These are phyloP conservation scores for Drosophila melanosoma DNA, from an alignment of 2,888 invertebrate genomes.

Conservation along the genomic window DNA sequence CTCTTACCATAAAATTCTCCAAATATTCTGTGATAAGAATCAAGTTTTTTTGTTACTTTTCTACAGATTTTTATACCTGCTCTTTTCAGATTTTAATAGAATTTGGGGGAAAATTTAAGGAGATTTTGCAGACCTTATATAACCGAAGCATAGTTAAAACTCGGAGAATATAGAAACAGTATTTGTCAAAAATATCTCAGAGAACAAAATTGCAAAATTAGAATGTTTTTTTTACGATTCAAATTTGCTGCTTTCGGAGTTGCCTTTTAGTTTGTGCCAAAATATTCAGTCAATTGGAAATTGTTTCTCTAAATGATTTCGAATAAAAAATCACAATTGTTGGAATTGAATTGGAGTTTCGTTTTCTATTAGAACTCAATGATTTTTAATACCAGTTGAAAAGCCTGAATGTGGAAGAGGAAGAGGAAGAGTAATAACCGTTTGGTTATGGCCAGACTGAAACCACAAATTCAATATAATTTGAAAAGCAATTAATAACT, in stretches of 20 bases:
- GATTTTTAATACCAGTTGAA: conserved; percentile 46
- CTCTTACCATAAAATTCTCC: conserved; percentile 1
- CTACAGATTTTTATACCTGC: neutral
- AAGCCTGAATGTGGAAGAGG: conserved; percentile 17
- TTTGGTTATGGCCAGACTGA: conserved; percentile 14
- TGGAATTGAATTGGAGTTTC: neutral
- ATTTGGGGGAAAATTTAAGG: neutral
- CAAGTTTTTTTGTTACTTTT: neutral
- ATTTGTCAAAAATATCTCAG: no score
- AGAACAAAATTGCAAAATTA: no score
- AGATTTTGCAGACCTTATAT: neutral
- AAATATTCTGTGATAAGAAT: conserved; percentile 3
- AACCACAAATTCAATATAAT: conserved; percentile 80
- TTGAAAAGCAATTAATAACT: conserved; percentile 83
- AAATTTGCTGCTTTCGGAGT: neutral
- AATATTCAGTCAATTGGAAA: neutral
- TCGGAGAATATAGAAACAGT: neutral
- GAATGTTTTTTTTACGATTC: neutral
- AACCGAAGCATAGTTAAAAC: neutral
- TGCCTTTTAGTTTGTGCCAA: neutral
- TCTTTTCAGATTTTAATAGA: neutral
- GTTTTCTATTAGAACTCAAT: conserved; percentile 21
- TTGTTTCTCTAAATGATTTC: neutral
- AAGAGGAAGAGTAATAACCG: neutral
- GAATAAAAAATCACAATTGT: neutral